phyloP scores from a whole-genome alignment of 1,140 invertebrate species.

The Neodiprion virginianus region DNA sequence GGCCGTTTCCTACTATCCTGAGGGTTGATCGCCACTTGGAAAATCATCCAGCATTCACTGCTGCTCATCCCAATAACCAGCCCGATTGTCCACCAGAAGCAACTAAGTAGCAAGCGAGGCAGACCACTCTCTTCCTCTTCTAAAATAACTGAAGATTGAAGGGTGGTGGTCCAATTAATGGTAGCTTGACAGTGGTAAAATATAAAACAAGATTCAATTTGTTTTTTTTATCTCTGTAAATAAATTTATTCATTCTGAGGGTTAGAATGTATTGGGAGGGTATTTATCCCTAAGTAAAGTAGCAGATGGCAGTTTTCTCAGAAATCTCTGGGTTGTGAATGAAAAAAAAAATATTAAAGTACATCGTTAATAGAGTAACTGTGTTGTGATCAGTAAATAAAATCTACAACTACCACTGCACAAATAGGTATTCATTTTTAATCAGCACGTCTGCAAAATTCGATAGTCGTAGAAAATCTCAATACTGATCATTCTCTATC shows the following conservation, averaged over 20 bases:
- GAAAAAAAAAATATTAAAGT: background rate
- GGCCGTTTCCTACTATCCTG: conserved; percentile 87
- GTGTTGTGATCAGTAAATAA: no score
- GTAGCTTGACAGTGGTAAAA: conserved; percentile 41
- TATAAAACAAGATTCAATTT: conserved; percentile 24
- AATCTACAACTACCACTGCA: no score
- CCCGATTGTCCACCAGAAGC: conserved; percentile 90
- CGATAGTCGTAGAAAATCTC: no score
- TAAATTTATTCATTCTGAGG: background rate
- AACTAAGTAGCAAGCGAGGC: conserved; percentile 72
- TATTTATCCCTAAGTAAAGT: no score
- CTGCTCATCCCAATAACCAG: conserved; percentile 87
- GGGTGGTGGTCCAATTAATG: conserved; percentile 44
- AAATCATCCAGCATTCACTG: conserved; percentile 86
- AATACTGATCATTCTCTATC: no score
- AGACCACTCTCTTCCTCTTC: conserved; percentile 62
- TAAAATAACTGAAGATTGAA: conserved; percentile 42
- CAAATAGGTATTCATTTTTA: no score
- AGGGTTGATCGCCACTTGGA: conserved; percentile 87
- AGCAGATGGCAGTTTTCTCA: background rate
- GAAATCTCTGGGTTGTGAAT: background rate
- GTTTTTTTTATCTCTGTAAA: background rate
- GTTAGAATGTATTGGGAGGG: no score
- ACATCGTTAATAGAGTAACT: background rate
- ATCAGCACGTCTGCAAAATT: no score